Conservation (phyloP, 2,888 invertebrate species). For the Ophonus ardosiacus region DNA sequence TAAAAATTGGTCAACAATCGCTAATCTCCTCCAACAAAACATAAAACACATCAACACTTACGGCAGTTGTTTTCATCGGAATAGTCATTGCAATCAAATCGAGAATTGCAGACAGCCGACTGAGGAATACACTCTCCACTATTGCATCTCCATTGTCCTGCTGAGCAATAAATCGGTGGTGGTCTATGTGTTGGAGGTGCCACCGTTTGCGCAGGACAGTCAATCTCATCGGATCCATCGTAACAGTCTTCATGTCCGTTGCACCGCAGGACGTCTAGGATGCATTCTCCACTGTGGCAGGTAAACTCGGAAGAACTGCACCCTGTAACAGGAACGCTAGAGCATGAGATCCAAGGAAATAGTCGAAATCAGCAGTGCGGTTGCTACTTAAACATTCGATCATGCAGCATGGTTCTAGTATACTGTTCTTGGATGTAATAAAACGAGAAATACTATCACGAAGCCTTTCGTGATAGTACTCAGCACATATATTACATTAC, state of each 20-base stretch:
- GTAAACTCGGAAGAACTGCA: constrained; percentile 83
- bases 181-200: constrained; percentile 70
- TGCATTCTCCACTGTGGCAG: constrained; percentile 83
- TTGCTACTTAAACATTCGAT: constrained; percentile 58
- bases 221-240: constrained; percentile 80
- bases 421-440: background rate
- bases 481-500: constrained; percentile 42
- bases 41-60: constrained; percentile 69
- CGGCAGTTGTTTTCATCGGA: constrained; percentile 83
- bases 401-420: constrained; percentile 43
- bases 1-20: background rate
- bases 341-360: background rate
- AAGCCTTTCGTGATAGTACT: background rate
- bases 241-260: constrained; percentile 78
- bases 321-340: constrained; percentile 74
- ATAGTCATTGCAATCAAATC: constrained; percentile 84
- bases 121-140: constrained; percentile 76
- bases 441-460: background rate
- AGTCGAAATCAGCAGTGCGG: background rate
- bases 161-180: constrained; percentile 67
- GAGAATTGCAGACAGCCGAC: constrained; percentile 78
- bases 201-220: constrained; percentile 76
- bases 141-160: constrained; percentile 75
- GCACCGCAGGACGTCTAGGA: constrained; percentile 74
- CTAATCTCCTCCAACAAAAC: background rate